Conservation (phyloP, 2,113 vertebrate genomes). For the Cephalopterus ornatus region DNA sequence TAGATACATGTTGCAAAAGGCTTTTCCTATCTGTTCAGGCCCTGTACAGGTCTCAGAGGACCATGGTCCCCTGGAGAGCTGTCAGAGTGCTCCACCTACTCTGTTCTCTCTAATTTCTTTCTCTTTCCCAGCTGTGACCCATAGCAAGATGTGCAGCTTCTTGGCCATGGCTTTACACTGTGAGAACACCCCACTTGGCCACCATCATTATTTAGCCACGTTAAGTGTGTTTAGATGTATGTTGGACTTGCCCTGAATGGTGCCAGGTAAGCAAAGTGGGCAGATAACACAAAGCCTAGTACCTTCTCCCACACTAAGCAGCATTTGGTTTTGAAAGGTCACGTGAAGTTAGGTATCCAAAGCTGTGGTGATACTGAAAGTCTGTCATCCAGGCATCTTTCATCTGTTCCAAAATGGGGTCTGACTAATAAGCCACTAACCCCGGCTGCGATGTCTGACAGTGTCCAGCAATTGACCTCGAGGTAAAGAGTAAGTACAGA, state of each 20-base stretch:
- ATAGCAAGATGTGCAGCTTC: not conserved
- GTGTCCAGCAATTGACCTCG: not conserved
- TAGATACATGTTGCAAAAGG: not conserved
- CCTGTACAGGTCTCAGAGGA: not conserved
- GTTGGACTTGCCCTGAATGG: not conserved
- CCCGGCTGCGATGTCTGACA: accelerated
- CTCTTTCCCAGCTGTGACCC: not conserved
- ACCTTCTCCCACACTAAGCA: not conserved
- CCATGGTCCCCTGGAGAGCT: accelerated
- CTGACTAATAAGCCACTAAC: not conserved
- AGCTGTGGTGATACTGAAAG: not conserved
- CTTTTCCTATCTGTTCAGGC: not conserved
- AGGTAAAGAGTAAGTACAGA: not conserved
- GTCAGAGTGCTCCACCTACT: not conserved
- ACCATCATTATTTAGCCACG: not conserved
- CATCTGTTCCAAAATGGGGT: not conserved
- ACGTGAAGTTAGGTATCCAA: not conserved
- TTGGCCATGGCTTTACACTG: accelerated
- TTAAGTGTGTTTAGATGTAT: accelerated
- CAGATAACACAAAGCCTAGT: not conserved
- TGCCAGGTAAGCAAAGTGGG: not conserved
- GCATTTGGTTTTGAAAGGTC: not conserved
- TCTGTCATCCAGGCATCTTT: not conserved
- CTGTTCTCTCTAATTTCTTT: not conserved
- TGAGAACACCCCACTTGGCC: not conserved